phyloP scores from a whole-genome alignment of 1,140 invertebrate species.

The Drosophila orena region DNA sequence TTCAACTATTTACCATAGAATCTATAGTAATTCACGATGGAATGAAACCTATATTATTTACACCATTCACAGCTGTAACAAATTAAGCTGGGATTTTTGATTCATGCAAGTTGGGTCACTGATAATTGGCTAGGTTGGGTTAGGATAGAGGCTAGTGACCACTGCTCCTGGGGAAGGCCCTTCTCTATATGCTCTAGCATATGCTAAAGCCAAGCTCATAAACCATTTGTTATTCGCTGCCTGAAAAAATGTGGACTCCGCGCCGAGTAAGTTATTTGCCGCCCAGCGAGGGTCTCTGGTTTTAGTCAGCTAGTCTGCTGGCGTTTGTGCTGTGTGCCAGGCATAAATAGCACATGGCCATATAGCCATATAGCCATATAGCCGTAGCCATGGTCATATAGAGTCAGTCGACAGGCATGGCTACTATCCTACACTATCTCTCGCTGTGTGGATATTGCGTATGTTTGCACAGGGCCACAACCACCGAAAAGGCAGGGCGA shows the following conservation, averaged over 20 bases:
- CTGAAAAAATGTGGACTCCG: constrained; percentile 14
- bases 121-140: no score
- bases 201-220: constrained; percentile 31
- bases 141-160: background rate
- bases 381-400: constrained; percentile 8
- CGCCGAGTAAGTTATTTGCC: constrained; percentile 42
- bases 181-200: constrained; percentile 3
- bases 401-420: constrained; percentile 15
- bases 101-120: no score
- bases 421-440: constrained; percentile 1
- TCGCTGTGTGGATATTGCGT: constrained; percentile 51
- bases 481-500: constrained; percentile 26
- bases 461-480: constrained; percentile 45
- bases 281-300: constrained; percentile 3
- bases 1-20: no score
- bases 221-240: constrained; percentile 32
- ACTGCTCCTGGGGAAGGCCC: background rate
- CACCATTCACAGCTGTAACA: no score
- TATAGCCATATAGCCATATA: constrained; percentile 30
- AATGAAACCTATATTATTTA: no score
- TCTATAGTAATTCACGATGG: no score
- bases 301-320: constrained; percentile 22
- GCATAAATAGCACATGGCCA: constrained; percentile 62
- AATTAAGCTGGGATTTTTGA: no score
- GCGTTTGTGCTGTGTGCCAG: constrained; percentile 50